Percentiles rank a stretch among this genome's conserved stretches.
These are phyloP conservation scores for Diuraphis noxia DNA, from an alignment of 1,140 invertebrate genomes.

Conservation along the genomic window DNA sequence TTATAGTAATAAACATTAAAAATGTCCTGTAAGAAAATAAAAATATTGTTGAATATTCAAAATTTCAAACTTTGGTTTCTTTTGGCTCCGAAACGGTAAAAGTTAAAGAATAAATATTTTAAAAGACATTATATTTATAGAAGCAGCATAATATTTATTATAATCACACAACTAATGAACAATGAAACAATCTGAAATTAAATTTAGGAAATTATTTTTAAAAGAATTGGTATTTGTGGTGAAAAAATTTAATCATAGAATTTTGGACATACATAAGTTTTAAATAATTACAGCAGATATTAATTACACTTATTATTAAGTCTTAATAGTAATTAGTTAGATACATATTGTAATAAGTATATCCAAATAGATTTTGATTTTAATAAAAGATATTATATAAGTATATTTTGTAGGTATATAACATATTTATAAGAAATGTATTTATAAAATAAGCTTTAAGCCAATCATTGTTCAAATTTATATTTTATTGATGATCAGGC, in stretches of 20 bases:
- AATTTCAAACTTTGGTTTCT: not conserved
- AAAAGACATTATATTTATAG: too few species aligned
- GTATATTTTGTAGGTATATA: too few species aligned
- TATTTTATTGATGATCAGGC: too few species aligned
- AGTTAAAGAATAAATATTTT: too few species aligned
- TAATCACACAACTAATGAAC: not conserved
- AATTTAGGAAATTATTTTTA: not conserved
- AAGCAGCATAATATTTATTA: not conserved
- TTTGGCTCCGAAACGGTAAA: not conserved
- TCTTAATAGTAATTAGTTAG: too few species aligned
- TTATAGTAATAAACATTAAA: not conserved
- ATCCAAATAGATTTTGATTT: too few species aligned
- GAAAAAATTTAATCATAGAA: not conserved
- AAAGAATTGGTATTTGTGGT: not conserved
- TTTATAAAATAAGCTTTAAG: not conserved
- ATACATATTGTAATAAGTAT: too few species aligned
- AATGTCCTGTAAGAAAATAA: not conserved
- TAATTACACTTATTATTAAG: too few species aligned
- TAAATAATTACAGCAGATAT: not conserved
- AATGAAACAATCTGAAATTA: not conserved
- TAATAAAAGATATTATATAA: too few species aligned
- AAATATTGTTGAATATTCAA: not conserved
- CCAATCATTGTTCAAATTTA: not conserved
- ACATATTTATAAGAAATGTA: not conserved
- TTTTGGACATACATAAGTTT: not conserved